Evolutionary conservation across 1,140 invertebrate genomes (phyloP).

Genomic region (Hycleus phaleratus): DNA sequence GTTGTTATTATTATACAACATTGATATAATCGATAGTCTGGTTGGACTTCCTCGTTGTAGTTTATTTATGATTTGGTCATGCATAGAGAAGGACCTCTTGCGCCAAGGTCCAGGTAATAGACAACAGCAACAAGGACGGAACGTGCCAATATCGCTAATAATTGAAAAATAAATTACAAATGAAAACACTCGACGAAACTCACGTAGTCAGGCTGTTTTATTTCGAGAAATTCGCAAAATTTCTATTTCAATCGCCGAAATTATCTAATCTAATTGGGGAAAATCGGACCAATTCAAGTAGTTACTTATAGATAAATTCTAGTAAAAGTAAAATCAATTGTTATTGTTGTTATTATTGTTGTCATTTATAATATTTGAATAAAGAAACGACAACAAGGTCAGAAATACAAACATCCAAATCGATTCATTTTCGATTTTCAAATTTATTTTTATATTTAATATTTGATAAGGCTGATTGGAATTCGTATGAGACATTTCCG

Average conservation of each 20-base stretch:
- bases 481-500: slow-evolving; percentile 21
- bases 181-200: too few relatives aligned
- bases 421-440: not conserved
- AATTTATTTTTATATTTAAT: not conserved
- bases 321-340: too few relatives aligned
- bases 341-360: slow-evolving; percentile 3
- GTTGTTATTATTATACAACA: not conserved
- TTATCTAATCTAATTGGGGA: too few relatives aligned
- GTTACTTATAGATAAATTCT: too few relatives aligned
- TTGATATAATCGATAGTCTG: slow-evolving; percentile 4
- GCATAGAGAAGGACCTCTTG: not conserved
- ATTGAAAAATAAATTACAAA: not conserved
- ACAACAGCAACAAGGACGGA: too few relatives aligned
- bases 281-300: too few relatives aligned
- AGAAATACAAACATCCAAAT: slow-evolving; percentile 15
- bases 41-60: slow-evolving; percentile 6
- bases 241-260: too few relatives aligned
- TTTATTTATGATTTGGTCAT: slow-evolving; percentile 7
- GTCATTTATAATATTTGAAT: too few relatives aligned
- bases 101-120: too few relatives aligned
- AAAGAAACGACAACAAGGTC: slow-evolving; percentile 12
- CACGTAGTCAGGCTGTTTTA: too few relatives aligned
- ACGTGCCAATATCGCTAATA: too few relatives aligned
- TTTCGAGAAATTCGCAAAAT: too few relatives aligned
- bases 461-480: slow-evolving; percentile 9